Evolutionary conservation across 2,888 invertebrate genomes (phyloP).

Genomic region (Sinohyriopsis cumingii): DNA sequence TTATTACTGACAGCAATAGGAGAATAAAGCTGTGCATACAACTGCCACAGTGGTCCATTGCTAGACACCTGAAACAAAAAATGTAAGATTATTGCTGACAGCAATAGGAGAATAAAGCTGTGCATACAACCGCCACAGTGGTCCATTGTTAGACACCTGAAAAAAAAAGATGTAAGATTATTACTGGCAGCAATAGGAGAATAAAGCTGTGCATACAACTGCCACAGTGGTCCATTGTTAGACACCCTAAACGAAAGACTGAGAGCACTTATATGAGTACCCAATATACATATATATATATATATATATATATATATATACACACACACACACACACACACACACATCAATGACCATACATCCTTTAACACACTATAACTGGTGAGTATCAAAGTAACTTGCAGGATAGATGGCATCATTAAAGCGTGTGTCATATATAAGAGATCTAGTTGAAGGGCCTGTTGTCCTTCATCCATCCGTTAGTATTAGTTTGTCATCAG

Average conservation of each 20-base stretch:
- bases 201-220: conserved; percentile 80
- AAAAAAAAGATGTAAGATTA: conserved; percentile 9
- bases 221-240: conserved; percentile 85
- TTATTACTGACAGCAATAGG: conserved; percentile 1
- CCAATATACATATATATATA: too few species aligned
- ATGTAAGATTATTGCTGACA: conserved; percentile 8
- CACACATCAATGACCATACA: too few species aligned
- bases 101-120: conserved; percentile 66
- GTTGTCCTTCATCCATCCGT: too few species aligned
- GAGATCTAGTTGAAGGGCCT: too few species aligned
- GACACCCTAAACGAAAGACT: conserved; percentile 69
- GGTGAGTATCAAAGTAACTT: too few species aligned
- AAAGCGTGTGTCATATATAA: too few species aligned
- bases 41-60: conserved; percentile 85
- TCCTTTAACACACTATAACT: too few species aligned
- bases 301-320: too few species aligned
- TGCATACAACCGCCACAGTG: conserved; percentile 88
- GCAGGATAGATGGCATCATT: too few species aligned
- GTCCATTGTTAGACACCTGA: conserved; percentile 78
- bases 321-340: too few species aligned
- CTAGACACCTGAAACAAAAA: conserved; percentile 73
- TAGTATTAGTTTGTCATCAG: too few species aligned
- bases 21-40: conserved; percentile 79
- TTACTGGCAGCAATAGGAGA: neutral
- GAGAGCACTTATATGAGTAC: too few species aligned